These are phyloP conservation scores for Romanogobio albipinnatus DNA, from an alignment of 2,113 vertebrate species.

Conservation along the genomic window DNA sequence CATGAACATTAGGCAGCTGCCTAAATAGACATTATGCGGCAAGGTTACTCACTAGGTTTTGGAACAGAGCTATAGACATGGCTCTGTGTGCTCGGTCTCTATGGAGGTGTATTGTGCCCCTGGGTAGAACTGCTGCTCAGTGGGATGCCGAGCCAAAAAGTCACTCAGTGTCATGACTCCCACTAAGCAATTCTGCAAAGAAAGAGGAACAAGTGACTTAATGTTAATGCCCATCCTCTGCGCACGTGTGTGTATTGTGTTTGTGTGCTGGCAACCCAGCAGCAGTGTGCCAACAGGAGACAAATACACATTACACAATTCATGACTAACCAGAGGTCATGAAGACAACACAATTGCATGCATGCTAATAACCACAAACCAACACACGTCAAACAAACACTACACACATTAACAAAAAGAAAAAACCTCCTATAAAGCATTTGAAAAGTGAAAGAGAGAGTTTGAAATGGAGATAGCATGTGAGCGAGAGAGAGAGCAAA, in stretches of 20 bases:
- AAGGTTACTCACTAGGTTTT: neutral
- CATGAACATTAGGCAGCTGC: neutral
- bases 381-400: neutral
- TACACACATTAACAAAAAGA: constrained; percentile 18
- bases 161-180: constrained; percentile 17
- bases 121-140: constrained; percentile 5
- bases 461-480: neutral
- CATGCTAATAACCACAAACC: neutral
- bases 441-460: neutral
- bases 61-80: neutral
- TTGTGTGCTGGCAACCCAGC: neutral
- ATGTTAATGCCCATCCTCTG: constrained; percentile 26
- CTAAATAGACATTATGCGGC: neutral
- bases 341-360: constrained; percentile 9
- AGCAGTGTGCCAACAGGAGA: constrained; percentile 22
- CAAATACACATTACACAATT: constrained; percentile 30
- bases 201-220: constrained; percentile 32
- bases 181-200: constrained; percentile 26
- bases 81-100: neutral
- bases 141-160: constrained; percentile 29
- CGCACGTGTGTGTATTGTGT: neutral
- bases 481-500: constrained; percentile 9
- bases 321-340: neutral
- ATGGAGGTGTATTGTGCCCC: neutral
- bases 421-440: neutral